These are phyloP conservation scores for Agelaius tricolor DNA, from an alignment of 2,113 vertebrate genomes.

Conservation along the genomic window DNA sequence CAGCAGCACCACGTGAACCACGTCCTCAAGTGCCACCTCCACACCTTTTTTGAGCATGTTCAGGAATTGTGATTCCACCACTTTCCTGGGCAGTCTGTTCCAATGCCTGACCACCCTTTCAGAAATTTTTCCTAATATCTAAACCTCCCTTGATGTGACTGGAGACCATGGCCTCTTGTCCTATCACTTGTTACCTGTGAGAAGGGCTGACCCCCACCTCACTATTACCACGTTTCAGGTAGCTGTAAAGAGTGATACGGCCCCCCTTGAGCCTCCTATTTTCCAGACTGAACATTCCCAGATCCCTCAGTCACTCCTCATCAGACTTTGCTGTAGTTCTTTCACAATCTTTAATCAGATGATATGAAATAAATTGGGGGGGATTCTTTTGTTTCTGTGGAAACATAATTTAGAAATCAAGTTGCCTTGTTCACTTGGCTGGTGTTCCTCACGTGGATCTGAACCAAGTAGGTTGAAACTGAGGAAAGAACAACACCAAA, in stretches of 20 bases:
- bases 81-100: neutral
- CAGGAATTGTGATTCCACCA: neutral
- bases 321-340: neutral
- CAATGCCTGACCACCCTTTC: neutral
- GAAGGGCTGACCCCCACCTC: neutral
- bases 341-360: neutral
- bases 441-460: neutral
- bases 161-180: neutral
- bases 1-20: neutral
- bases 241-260: neutral
- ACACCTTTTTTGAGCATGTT: neutral
- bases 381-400: neutral
- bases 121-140: neutral
- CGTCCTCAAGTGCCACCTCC: neutral
- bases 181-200: neutral
- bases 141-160: neutral
- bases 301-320: neutral
- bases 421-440: neutral
- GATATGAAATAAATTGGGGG: neutral
- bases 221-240: accelerated
- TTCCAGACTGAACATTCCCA: neutral
- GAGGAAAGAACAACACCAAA: neutral
- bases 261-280: neutral
- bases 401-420: neutral
- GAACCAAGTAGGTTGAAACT: neutral